phyloP scores from a whole-genome alignment of 2,888 invertebrate species.

The Lithosia quadra region DNA sequence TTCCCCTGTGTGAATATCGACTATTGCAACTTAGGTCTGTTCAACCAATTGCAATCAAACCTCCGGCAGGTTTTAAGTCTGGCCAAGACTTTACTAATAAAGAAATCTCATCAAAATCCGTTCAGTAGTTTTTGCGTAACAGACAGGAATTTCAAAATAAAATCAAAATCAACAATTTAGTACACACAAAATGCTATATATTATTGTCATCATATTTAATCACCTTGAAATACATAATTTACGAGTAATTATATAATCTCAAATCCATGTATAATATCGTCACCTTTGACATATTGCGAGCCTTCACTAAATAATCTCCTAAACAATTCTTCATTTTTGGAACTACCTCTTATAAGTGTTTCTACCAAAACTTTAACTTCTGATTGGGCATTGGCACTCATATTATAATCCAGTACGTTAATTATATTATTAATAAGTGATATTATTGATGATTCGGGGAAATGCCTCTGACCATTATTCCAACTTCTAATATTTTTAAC shows the following conservation, averaged over 20 bases:
- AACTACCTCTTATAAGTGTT: conserved; percentile 47
- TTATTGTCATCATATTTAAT: background rate
- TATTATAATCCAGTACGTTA: conserved; percentile 42
- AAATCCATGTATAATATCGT: conserved; percentile 22
- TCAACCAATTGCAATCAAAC: no score
- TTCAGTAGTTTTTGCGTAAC: no score
- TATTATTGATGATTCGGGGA: conserved; percentile 10
- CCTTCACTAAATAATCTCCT: conserved; percentile 55
- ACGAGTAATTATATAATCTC: conserved; percentile 11
- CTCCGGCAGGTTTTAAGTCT: no score
- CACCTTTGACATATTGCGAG: conserved; percentile 49
- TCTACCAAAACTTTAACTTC: conserved; percentile 59
- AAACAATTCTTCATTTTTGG: conserved; percentile 30
- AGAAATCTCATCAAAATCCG: no score
- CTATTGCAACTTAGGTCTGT: no score
- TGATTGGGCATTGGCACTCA: conserved; percentile 42
- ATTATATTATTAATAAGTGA: conserved; percentile 41
- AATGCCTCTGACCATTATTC: conserved; percentile 31
- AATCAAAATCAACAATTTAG: background rate
- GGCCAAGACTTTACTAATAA: no score
- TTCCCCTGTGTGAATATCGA: no score
- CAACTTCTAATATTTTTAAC: conserved; percentile 48
- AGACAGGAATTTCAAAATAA: no score
- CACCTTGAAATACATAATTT: background rate
- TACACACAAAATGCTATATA: background rate